Evolutionary conservation across 2,888 invertebrate genomes (phyloP).

Genomic region (Acleris cristana): DNA sequence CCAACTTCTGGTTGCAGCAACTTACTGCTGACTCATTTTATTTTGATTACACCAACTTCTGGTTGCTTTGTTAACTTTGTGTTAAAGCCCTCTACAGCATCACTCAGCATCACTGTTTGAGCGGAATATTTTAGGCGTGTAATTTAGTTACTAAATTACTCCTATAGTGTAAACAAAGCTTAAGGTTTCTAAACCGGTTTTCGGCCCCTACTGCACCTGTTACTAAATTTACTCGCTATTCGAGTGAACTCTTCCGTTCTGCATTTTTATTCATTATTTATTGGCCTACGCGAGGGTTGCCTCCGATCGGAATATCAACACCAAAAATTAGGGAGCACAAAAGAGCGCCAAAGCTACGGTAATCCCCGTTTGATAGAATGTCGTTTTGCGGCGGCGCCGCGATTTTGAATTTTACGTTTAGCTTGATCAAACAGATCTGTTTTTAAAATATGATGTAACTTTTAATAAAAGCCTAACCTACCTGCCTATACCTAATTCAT

Average conservation of each 20-base stretch:
- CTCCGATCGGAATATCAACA: conserved; percentile 43
- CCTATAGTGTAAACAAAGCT: no score
- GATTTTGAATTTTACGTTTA: background rate
- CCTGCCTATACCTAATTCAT: no score
- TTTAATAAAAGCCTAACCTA: no score
- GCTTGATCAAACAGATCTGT: background rate
- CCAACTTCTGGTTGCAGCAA: no score
- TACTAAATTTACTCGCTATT: conserved; percentile 67
- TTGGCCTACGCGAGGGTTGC: conserved; percentile 47
- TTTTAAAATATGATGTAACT: background rate
- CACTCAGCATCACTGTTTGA: no score
- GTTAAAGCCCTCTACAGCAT: no score
- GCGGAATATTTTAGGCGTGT: no score
- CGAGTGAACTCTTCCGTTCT: conserved; percentile 74
- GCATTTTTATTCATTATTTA: conserved; percentile 73
- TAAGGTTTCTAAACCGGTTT: conserved; percentile 52
- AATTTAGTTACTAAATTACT: no score
- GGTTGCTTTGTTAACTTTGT: no score
- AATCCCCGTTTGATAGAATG: conserved; percentile 18
- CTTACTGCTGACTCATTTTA: no score
- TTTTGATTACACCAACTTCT: no score
- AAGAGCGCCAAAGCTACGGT: conserved; percentile 43
- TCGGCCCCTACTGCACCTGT: conserved; percentile 70
- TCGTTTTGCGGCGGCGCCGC: background rate
- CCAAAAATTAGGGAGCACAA: conserved; percentile 46